Evolutionary conservation across 2,888 invertebrate species (phyloP), one percentile per base, ranked within the genome.

Genomic region (Melanchra persicariae): DNA sequence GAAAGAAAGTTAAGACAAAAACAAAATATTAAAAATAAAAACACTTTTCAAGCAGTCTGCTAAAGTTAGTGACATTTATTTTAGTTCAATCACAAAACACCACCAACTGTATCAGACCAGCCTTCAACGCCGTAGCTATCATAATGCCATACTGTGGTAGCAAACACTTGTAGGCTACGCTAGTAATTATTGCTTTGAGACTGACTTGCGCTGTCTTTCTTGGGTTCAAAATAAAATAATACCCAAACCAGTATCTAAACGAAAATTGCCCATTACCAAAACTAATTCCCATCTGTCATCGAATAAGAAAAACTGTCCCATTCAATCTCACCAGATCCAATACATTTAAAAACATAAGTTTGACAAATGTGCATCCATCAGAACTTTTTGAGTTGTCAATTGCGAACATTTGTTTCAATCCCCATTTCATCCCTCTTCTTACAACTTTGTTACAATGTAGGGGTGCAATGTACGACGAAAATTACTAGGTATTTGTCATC

Each of bases 301-400:
- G 22, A 19, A 55, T 60, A 49, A 62, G 43, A 54, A 45, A 51
- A 78, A 79, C 54, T 8, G 12, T 22, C 7, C 37, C 26, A 67
- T 83, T 85, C 75, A 71, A 65, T 74, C 66, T 59, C 24, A 26
- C 54, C 26, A 68, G 69, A 67, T 51, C 57, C 45, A 72, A 77
- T 61, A 72, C 58, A 60, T 84, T 84, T 74, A 76, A 78, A 80
- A 81, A 67, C 63, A 66, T 63, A 26, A 45, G 9, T 22, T 60
- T 86, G 82, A 84, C 55, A 70, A 84, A 84, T 82, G 60, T 59
- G 49, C 45, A 64, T 77, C 74, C 59, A 84, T 84, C 79, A 71
- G 70, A 84, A 84, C 79, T 84, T 84, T 70, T 63, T 66, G 58
- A 74, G 77, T 77, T 84, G 76, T 84, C 84, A 85, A 82, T 86